Conservation (phyloP, 2,113 vertebrate species). For the Odobenus rosmarus region DNA sequence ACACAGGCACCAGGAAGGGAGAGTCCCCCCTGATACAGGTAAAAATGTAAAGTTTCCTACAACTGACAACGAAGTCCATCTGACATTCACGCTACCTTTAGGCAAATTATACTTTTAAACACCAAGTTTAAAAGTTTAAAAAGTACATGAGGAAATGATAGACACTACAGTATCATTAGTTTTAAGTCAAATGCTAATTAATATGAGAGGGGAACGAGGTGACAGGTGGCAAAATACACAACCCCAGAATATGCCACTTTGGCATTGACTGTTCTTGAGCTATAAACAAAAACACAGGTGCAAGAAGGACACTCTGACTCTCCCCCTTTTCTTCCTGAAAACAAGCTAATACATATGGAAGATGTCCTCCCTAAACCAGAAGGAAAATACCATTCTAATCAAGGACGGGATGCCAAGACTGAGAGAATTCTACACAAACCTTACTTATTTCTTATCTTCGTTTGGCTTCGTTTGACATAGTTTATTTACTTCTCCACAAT, state of each 20-base stretch:
- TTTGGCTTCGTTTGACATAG: background rate
- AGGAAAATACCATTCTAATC: background rate
- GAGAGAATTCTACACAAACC: background rate
- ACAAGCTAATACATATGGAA: background rate
- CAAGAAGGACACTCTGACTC: background rate
- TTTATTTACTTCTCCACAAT: background rate
- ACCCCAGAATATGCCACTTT: background rate
- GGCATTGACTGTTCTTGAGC: background rate
- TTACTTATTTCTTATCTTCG: background rate
- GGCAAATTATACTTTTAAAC: background rate
- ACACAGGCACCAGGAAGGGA: background rate
- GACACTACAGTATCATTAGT: background rate
- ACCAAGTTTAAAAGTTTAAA: conserved; percentile 40
- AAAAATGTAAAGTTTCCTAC: background rate
- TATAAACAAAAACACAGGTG: background rate
- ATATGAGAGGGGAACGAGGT: background rate
- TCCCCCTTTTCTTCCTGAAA: background rate
- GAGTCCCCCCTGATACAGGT: background rate
- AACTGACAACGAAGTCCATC: background rate
- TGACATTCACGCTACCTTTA: background rate
- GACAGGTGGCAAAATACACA: background rate
- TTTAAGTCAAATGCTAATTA: background rate
- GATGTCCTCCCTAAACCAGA: background rate
- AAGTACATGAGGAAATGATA: background rate
- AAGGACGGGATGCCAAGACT: background rate